These are phyloP conservation scores for Sinohyriopsis cumingii DNA, from an alignment of 2,888 invertebrate genomes.

Conservation along the genomic window DNA sequence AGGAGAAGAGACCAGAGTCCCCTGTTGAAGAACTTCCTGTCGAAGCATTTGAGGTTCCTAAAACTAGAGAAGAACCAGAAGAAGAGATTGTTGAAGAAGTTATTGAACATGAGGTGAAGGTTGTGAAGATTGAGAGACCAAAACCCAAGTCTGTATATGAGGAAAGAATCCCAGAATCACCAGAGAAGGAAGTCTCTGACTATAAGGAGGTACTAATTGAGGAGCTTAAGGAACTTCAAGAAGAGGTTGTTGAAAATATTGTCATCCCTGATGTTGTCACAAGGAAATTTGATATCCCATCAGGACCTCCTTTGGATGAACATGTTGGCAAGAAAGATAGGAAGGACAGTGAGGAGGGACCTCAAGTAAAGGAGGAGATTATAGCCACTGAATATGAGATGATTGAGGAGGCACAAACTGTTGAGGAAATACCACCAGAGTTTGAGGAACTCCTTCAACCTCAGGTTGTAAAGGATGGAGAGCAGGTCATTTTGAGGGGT, in stretches of 20 bases:
- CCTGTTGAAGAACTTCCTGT: slow-evolving; percentile 19
- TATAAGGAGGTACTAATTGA: slow-evolving; percentile 35
- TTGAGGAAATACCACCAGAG: slow-evolving; percentile 61
- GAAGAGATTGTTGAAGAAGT: slow-evolving; percentile 43
- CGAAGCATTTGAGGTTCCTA: slow-evolving; percentile 20
- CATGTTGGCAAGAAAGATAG: slow-evolving; percentile 33
- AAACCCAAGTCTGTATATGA: slow-evolving; percentile 50
- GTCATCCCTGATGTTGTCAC: slow-evolving; percentile 38
- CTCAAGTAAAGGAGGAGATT: slow-evolving; percentile 37
- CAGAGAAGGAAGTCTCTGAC: slow-evolving; percentile 27
- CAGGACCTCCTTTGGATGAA: slow-evolving; percentile 37
- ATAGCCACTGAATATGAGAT: slow-evolving; percentile 45
- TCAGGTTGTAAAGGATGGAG: slow-evolving; percentile 63
- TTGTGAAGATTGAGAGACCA: slow-evolving; percentile 49
- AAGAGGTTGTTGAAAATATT: slow-evolving; percentile 36
- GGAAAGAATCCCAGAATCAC: slow-evolving; percentile 48
- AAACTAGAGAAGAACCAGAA: slow-evolving; percentile 26
- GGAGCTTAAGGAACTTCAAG: slow-evolving; percentile 17
- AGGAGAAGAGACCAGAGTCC: slow-evolving; percentile 30
- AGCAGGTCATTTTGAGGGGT: slow-evolving; percentile 57
- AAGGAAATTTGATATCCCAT: slow-evolving; percentile 47
- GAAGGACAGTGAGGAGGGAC: slow-evolving; percentile 43
- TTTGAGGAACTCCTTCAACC: slow-evolving; percentile 66
- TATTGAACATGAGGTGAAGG: slow-evolving; percentile 48
- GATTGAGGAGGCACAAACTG: slow-evolving; percentile 44